Evolutionary conservation across 1,140 invertebrate species (phyloP).

Genomic region (Pseudobourletiella spinata): DNA sequence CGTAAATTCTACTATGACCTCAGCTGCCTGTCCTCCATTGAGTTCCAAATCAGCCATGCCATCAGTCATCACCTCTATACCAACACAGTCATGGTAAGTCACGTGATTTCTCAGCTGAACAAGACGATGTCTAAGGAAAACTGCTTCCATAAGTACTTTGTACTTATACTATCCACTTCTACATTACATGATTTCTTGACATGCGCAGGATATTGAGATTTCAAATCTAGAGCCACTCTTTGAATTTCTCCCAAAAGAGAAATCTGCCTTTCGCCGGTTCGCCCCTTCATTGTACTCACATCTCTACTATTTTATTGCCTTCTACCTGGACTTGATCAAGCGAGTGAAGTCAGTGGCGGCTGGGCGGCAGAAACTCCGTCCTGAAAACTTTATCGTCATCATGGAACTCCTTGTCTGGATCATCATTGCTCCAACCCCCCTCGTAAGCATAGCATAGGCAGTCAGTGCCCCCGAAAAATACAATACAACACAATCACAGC

Average conservation of each 20-base stretch:
- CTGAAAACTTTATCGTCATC: background rate
- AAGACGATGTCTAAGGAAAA: no score
- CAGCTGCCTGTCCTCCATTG: slow-evolving; percentile 52
- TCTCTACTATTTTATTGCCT: slow-evolving; percentile 44
- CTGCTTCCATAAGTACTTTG: no score
- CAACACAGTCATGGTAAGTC: slow-evolving; percentile 54
- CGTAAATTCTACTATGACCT: slow-evolving; percentile 73
- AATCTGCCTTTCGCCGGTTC: slow-evolving; percentile 41
- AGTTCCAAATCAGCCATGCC: slow-evolving; percentile 66
- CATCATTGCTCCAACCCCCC: background rate
- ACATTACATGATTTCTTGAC: background rate
- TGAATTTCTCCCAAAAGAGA: slow-evolving; percentile 50
- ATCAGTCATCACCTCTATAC: slow-evolving; percentile 72
- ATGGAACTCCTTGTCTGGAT: background rate
- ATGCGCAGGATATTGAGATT: slow-evolving; percentile 56
- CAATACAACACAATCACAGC: no score
- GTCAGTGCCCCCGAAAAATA: no score
- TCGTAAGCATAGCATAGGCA: no score
- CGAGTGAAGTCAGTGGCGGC: slow-evolving; percentile 15
- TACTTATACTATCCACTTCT: no score
- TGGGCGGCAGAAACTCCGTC: slow-evolving; percentile 16
- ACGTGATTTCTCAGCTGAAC: no score
- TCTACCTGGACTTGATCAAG: slow-evolving; percentile 41
- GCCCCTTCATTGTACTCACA: slow-evolving; percentile 46
- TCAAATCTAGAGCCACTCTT: slow-evolving; percentile 59